Evolutionary conservation across 2,888 invertebrate genomes (phyloP), one percentile per base, ranked within the genome.

Genomic region (Zhuqinia jingwanae): DNA sequence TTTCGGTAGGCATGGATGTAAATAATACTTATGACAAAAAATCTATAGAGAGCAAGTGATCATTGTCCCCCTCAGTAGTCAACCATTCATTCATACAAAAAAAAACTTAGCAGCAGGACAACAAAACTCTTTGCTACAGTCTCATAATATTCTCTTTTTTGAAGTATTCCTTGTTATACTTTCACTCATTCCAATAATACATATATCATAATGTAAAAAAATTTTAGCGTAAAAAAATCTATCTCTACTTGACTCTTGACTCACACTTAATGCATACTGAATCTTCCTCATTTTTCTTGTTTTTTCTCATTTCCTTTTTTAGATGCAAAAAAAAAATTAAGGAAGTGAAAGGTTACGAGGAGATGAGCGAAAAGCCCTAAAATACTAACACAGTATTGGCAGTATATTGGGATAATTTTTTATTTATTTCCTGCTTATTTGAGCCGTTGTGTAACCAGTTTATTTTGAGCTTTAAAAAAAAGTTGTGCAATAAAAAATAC

Each of bases 401-500:
- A n/a, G n/a, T n/a, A n/a, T n/a, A n/a, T n/a, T n/a, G n/a, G n/a
- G n/a, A n/a, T n/a, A n/a, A n/a, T n/a, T n/a, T n/a, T n/a, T n/a
- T n/a, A n/a, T n/a, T n/a, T n/a, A n/a, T n/a, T n/a, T n/a, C n/a
- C n/a, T n/a, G n/a, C n/a, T n/a, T n/a, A n/a, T n/a, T n/a, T 36
- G 30, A 15, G 8, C 15, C 36, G 1, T 70, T 47, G 70, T 47
- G 70, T n/a, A 70, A 70, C 70, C 25, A 47, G 70, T 70, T 47
- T 70, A 47, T 70, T 70, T 70, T 70, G 25, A 0, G 25, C 47
- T 47, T 36, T 6, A 27, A 50, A 70, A 27, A 50, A 70, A 70
- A 70, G 70, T 70, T 70, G 45, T 25, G 70, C 70, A 70, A 70
- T 70, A 70, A 70, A 70, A 70, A 45, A n/a, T 25, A 70, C 70